Conservation (phyloP, 2,113 vertebrate genomes). For the Tamias sibiricus region DNA sequence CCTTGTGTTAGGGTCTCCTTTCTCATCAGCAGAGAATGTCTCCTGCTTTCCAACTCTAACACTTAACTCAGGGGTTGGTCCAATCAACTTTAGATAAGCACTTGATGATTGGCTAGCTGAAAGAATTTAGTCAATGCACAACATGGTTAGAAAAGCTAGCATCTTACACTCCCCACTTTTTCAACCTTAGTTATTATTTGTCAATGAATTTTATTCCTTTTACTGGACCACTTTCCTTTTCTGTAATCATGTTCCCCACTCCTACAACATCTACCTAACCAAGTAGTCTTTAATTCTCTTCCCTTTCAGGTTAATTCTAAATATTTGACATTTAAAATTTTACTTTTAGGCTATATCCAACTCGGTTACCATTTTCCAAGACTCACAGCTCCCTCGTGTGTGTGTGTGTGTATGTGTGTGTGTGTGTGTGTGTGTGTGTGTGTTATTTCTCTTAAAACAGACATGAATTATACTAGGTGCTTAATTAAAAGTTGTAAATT, state of each 20-base stretch:
- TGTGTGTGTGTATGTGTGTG: too few relatives aligned
- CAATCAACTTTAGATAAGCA: not conserved
- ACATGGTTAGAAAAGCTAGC: not conserved
- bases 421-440: not conserved
- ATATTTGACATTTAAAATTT: not conserved
- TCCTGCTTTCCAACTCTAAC: not conserved
- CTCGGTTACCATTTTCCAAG: not conserved
- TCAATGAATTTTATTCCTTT: not conserved
- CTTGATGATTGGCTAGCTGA: not conserved
- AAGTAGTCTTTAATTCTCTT: not conserved
- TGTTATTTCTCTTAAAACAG: not conserved
- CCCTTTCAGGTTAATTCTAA: not conserved
- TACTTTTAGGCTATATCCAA: not conserved
- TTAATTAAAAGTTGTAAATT: constrained; percentile 2
- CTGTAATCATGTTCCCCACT: not conserved
- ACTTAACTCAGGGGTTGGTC: not conserved
- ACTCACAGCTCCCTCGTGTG: not conserved
- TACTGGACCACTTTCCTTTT: not conserved
- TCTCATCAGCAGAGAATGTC: not conserved
- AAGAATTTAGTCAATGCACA: not conserved
- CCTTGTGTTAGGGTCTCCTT: not conserved
- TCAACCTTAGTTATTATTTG: not conserved
- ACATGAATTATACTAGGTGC: not conserved
- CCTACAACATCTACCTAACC: not conserved
- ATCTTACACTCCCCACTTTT: not conserved